Evolutionary conservation across 1,140 invertebrate genomes (phyloP).

Genomic region (Lerema accius): DNA sequence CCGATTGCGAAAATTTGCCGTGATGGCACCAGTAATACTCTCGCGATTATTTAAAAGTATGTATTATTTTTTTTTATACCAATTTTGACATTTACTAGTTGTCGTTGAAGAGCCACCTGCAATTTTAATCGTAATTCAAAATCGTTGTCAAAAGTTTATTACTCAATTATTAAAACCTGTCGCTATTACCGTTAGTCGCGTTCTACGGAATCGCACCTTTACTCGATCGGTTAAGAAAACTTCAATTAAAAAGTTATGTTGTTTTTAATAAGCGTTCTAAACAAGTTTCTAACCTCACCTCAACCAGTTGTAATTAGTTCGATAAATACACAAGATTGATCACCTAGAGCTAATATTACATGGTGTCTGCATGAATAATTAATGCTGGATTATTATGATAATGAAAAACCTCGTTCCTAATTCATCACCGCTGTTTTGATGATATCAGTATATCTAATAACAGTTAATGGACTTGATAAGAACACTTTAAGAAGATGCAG

Average conservation of each 20-base stretch:
- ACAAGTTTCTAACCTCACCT: not conserved
- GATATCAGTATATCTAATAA: slow-evolving; percentile 18
- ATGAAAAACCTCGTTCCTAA: slow-evolving; percentile 33
- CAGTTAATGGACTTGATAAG: slow-evolving; percentile 16
- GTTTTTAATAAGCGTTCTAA: not conserved
- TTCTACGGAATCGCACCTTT: no score
- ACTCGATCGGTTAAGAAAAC: not conserved
- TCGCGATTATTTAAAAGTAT: no score
- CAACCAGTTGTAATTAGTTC: slow-evolving; percentile 23
- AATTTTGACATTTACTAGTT: no score
- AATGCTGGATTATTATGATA: slow-evolving; percentile 33
- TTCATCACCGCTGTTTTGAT: slow-evolving; percentile 30
- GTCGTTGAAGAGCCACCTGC: no score
- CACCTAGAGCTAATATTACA: slow-evolving; percentile 22
- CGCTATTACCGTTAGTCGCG: no score
- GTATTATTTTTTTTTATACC: no score
- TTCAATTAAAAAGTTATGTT: not conserved
- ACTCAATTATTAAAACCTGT: no score
- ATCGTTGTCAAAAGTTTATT: no score
- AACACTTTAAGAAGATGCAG: not conserved
- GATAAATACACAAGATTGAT: slow-evolving; percentile 33
- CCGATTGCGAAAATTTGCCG: no score
- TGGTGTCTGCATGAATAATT: slow-evolving; percentile 31
- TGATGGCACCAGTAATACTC: no score
- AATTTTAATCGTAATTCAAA: no score